Evolutionary conservation across 2,888 invertebrate genomes (phyloP).

Genomic region (Clistopyga incitator): DNA sequence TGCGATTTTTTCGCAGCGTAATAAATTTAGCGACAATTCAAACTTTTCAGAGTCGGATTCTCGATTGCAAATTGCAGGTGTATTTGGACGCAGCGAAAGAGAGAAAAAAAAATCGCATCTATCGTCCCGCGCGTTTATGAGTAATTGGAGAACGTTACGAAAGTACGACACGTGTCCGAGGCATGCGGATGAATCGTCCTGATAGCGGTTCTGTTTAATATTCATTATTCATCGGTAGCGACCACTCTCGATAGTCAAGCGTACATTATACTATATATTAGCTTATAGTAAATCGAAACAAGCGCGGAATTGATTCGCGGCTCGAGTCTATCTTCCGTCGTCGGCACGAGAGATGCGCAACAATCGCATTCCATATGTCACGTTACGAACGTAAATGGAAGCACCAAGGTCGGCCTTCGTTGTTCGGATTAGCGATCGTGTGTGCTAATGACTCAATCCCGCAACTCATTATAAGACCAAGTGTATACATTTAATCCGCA

Average conservation of each 20-base stretch:
- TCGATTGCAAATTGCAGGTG: background rate
- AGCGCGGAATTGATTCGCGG: conserved; percentile 42
- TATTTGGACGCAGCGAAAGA: background rate
- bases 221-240: conserved; percentile 51
- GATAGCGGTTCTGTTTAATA: conserved; percentile 49
- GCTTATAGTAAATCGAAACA: conserved; percentile 25
- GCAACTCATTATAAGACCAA: conserved; percentile 45
- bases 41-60: conserved; percentile 19
- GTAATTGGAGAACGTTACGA: conserved; percentile 59
- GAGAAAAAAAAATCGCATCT: background rate
- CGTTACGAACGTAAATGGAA: conserved; percentile 46
- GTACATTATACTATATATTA: conserved; percentile 4
- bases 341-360: conserved; percentile 44
- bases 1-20: conserved; percentile 2
- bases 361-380: conserved; percentile 57
- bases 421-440: conserved; percentile 53
- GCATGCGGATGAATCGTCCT: conserved; percentile 24
- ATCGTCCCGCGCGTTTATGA: background rate
- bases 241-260: conserved; percentile 30
- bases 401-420: conserved; percentile 54
- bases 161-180: conserved; percentile 44
- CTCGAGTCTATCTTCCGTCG: conserved; percentile 32
- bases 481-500: conserved; percentile 7
- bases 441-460: conserved; percentile 63
- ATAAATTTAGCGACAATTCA: conserved; percentile 46